Conservation (phyloP, 2,113 vertebrate species). For the Cisticola juncidis region DNA sequence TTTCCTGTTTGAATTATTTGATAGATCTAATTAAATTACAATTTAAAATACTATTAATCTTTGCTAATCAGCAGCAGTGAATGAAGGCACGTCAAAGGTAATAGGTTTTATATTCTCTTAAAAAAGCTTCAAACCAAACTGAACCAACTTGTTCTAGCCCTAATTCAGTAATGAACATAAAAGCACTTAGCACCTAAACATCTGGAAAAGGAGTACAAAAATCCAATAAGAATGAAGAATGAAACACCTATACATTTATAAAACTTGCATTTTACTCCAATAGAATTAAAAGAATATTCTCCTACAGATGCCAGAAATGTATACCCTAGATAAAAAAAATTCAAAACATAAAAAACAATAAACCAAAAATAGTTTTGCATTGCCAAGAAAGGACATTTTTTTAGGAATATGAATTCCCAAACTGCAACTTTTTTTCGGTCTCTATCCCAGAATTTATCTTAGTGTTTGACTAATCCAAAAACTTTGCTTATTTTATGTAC, state of each 20-base stretch:
- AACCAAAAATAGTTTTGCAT: not conserved
- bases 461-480: not conserved
- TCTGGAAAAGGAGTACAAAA: not conserved
- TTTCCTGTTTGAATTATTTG: conserved; percentile 38
- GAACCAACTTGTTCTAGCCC: not conserved
- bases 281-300: not conserved
- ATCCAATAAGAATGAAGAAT: not conserved
- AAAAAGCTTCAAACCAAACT: not conserved
- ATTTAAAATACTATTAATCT: conserved; percentile 29
- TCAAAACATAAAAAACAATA: not conserved
- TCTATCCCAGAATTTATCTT: not conserved
- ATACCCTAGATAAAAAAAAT: not conserved
- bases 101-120: not conserved
- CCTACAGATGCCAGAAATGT: not conserved
- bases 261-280: not conserved
- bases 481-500: not conserved
- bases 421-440: not conserved
- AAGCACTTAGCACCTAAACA: not conserved
- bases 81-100: conserved; percentile 4
- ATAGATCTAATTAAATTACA: conserved; percentile 42
- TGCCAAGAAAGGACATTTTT: not conserved
- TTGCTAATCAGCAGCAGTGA: conserved; percentile 21
- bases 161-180: not conserved
- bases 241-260: not conserved
- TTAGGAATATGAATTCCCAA: not conserved